phyloP scores from a whole-genome alignment of 2,797 vertebrate genomes.

The Antrozous pallidus region DNA sequence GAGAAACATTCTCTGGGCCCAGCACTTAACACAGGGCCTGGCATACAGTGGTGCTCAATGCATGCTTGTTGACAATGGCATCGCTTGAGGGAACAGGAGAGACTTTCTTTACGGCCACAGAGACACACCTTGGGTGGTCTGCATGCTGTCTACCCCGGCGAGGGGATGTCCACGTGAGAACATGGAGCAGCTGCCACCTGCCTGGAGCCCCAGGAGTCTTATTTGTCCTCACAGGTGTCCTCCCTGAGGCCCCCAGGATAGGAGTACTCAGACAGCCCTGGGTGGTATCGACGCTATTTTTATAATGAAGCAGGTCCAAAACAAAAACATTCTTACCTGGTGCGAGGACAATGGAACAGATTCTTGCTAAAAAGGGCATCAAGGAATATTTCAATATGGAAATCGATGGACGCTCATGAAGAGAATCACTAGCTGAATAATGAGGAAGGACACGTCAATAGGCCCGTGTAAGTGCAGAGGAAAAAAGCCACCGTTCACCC shows the following conservation, averaged over 20 bases:
- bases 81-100: not conserved
- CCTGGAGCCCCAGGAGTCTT: not conserved
- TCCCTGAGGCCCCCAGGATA: not conserved
- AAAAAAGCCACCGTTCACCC: conserved; percentile 20
- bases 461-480: not conserved
- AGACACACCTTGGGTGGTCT: not conserved
- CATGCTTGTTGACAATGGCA: not conserved
- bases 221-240: not conserved
- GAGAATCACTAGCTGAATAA: conserved; percentile 1
- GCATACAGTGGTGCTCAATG: not conserved
- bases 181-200: not conserved
- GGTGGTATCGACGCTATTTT: not conserved
- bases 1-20: not conserved
- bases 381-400: conserved; percentile 16
- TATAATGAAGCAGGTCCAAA: not conserved
- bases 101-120: not conserved
- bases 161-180: fast-evolving
- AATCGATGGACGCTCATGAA: conserved; percentile 1
- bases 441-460: conserved; percentile 1
- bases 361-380: not conserved
- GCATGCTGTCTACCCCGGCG: not conserved
- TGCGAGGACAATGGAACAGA: not conserved
- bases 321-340: not conserved
- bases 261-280: not conserved
- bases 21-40: not conserved